Evolutionary conservation across 1,140 invertebrate species (phyloP).

Genomic region (Lethrus apterus): DNA sequence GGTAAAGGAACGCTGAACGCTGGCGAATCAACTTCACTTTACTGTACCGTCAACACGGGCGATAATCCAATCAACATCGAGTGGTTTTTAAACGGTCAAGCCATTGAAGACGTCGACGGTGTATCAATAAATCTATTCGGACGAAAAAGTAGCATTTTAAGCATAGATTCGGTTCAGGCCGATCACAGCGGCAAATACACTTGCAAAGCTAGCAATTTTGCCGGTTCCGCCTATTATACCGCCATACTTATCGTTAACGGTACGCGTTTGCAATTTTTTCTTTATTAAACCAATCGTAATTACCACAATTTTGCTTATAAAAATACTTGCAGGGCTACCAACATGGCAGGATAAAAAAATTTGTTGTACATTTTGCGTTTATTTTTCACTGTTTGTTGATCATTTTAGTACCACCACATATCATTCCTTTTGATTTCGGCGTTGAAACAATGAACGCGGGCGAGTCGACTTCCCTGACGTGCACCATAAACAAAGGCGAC

Average conservation of each 20-base stretch:
- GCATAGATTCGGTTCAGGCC: conserved; percentile 59
- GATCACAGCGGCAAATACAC: conserved; percentile 67
- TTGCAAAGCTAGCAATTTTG: conserved; percentile 60
- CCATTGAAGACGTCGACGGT: conserved; percentile 47
- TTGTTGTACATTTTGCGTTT: conserved; percentile 27
- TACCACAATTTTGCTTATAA: too few species aligned
- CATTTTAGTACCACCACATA: conserved; percentile 45
- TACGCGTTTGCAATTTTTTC: conserved; percentile 28
- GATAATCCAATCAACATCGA: conserved; percentile 57
- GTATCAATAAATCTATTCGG: conserved; percentile 55
- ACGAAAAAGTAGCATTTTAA: conserved; percentile 63
- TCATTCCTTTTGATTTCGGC: conserved; percentile 46
- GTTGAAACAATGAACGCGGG: conserved; percentile 48
- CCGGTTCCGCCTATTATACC: conserved; percentile 45
- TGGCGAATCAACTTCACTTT: conserved; percentile 53
- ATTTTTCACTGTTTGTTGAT: not conserved
- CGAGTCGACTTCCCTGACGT: conserved; percentile 48
- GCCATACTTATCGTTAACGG: conserved; percentile 53
- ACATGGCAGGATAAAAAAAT: conserved; percentile 59
- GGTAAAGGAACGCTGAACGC: conserved; percentile 54
- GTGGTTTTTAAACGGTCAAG: conserved; percentile 46
- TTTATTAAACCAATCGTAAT: too few species aligned
- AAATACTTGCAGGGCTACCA: conserved; percentile 64
- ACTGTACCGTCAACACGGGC: conserved; percentile 59
- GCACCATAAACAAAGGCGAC: conserved; percentile 50